Conservation (phyloP, 2,888 invertebrate species). For the Apotomis betuletana region DNA sequence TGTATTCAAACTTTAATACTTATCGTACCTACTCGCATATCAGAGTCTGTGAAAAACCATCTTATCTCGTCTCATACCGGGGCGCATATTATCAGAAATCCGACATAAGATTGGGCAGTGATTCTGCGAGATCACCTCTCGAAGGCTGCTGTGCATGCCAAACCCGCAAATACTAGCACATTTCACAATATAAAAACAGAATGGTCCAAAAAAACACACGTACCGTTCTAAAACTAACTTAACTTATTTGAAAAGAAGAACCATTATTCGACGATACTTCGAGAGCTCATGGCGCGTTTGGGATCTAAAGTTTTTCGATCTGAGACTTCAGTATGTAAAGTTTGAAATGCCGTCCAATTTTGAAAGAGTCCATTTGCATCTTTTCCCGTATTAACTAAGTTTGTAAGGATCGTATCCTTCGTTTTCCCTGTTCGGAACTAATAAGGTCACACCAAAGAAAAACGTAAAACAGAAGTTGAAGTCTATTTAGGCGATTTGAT, state of each 20-base stretch:
- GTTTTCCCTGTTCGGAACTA: slow-evolving; percentile 40
- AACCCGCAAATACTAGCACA: slow-evolving; percentile 62
- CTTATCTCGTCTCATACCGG: slow-evolving; percentile 64
- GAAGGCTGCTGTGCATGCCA: slow-evolving; percentile 61
- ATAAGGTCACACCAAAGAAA: slow-evolving; percentile 16
- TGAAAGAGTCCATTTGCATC: slow-evolving; percentile 71
- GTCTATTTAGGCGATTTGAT: slow-evolving; percentile 14
- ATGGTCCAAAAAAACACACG: slow-evolving; percentile 43
- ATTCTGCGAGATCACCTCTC: slow-evolving; percentile 56
- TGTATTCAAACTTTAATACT: slow-evolving; percentile 72
- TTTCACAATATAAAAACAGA: slow-evolving; percentile 55
- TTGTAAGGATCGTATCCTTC: slow-evolving; percentile 44
- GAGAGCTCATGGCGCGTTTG: slow-evolving; percentile 41
- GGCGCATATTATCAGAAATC: slow-evolving; percentile 72
- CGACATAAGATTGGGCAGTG: slow-evolving; percentile 62
- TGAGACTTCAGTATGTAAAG: slow-evolving; percentile 65
- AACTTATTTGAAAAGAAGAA: slow-evolving; percentile 38
- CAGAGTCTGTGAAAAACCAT: slow-evolving; percentile 54
- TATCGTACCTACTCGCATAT: slow-evolving; percentile 47
- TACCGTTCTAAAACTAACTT: slow-evolving; percentile 48
- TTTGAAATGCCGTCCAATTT: slow-evolving; percentile 73
- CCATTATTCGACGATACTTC: slow-evolving; percentile 38
- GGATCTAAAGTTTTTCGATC: slow-evolving; percentile 47
- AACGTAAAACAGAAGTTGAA: slow-evolving; percentile 21
- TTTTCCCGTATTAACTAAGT: slow-evolving; percentile 64